Percentiles rank a stretch among this genome's conserved stretches.
These are phyloP conservation scores for Mohoua ochrocephala DNA, from an alignment of 2,113 vertebrate genomes.

Conservation along the genomic window DNA sequence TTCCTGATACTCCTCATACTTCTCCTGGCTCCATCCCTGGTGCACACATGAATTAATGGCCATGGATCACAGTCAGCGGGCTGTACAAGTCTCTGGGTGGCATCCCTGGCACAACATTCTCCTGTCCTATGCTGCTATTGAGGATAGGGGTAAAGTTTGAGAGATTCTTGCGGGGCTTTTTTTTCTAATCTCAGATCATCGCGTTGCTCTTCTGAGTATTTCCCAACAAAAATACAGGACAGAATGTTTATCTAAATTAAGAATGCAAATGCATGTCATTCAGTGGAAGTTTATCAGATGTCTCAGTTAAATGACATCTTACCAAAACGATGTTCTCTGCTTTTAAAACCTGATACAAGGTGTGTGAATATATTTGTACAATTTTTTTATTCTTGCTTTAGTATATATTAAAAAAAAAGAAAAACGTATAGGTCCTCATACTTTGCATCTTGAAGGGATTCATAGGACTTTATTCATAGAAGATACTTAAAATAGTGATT, in stretches of 20 bases:
- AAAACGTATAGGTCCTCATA: background rate
- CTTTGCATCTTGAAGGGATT: background rate
- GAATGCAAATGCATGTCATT: background rate
- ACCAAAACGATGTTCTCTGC: background rate
- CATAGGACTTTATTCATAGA: background rate
- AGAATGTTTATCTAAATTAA: background rate
- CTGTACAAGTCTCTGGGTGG: too few relatives aligned
- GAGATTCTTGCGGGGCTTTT: background rate
- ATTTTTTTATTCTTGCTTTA: background rate
- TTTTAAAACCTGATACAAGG: background rate
- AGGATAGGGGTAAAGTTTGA: background rate
- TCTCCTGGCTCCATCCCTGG: background rate
- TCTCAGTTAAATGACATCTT: background rate
- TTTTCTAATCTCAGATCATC: background rate
- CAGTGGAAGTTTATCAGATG: background rate
- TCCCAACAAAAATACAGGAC: background rate
- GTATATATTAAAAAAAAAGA: background rate
- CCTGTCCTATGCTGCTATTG: background rate
- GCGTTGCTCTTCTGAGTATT: background rate
- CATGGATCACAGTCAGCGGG: background rate
- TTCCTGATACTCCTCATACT: too few relatives aligned
- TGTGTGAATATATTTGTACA: background rate
- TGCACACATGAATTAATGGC: background rate
- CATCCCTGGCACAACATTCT: background rate
- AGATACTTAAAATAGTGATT: background rate